Evolutionary conservation across 2,113 vertebrate genomes (phyloP).

Genomic region (Leucopsar rothschildi): DNA sequence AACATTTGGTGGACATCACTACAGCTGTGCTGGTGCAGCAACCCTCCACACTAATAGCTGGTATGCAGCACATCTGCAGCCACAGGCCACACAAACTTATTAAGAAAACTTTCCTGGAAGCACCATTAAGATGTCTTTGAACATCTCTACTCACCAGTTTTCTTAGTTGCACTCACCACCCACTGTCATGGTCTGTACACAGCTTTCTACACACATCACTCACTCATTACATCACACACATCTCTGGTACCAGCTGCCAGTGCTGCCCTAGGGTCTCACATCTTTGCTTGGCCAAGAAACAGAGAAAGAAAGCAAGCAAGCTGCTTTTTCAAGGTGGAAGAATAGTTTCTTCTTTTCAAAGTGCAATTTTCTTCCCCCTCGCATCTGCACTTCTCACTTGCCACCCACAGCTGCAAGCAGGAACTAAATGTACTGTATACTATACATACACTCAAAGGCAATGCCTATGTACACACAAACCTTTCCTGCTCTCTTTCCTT

Average conservation of each 20-base stretch:
- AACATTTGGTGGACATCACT: background rate
- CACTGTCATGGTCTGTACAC: background rate
- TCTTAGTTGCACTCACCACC: background rate
- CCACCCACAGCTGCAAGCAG: constrained; percentile 44
- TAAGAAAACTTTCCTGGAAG: background rate
- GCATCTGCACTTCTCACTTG: background rate
- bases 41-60: background rate
- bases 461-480: background rate
- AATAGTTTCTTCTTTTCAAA: background rate
- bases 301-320: background rate
- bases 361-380: background rate
- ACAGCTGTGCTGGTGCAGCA: background rate
- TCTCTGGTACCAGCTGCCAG: background rate
- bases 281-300: background rate
- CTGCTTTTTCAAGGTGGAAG: background rate
- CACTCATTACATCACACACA: background rate
- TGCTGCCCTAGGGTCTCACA: background rate
- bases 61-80: background rate
- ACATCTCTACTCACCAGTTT: background rate
- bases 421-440: constrained; percentile 49
- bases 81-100: background rate
- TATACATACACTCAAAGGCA: constrained; percentile 29
- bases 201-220: background rate
- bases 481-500: background rate
- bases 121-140: background rate